phyloP scores from a whole-genome alignment of 2,888 invertebrate species.

The Luperina nickerlii region DNA sequence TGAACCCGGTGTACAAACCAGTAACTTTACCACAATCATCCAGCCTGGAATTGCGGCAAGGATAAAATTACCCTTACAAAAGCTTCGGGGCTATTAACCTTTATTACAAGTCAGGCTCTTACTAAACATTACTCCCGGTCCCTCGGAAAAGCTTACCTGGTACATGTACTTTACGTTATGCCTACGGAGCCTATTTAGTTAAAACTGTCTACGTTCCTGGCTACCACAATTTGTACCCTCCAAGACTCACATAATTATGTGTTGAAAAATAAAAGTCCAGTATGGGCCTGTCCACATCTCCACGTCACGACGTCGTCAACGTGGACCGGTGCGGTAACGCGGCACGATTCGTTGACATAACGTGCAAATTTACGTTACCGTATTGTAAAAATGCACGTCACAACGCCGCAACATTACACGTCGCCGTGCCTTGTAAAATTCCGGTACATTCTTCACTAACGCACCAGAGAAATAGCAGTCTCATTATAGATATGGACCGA shows the following conservation, averaged over 20 bases:
- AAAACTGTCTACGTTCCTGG: conserved; percentile 16
- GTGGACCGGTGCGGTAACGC: too few relatives aligned
- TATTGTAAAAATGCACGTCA: too few relatives aligned
- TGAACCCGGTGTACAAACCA: background rate
- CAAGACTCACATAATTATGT: background rate
- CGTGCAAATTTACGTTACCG: too few relatives aligned
- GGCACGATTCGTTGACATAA: too few relatives aligned
- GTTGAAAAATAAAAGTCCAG: background rate
- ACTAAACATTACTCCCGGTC: conserved; percentile 66
- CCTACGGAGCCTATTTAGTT: conserved; percentile 29
- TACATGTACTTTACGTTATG: conserved; percentile 37
- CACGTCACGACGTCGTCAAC: too few relatives aligned
- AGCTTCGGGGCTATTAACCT: conserved; percentile 81
- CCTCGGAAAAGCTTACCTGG: conserved; percentile 64
- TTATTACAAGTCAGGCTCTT: conserved; percentile 77
- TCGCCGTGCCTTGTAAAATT: too few relatives aligned
- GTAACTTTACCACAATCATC: conserved; percentile 24
- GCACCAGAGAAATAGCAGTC: too few relatives aligned
- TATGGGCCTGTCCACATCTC: too few relatives aligned
- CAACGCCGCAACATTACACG: too few relatives aligned
- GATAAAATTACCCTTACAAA: conserved; percentile 83
- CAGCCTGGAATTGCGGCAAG: conserved; percentile 61
- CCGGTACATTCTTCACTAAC: too few relatives aligned
- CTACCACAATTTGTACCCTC: conserved; percentile 7
- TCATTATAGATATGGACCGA: too few relatives aligned